Evolutionary conservation across 2,888 invertebrate species (phyloP), one percentile per base, ranked within the genome.

Genomic region (Parnassius glacialis): DNA sequence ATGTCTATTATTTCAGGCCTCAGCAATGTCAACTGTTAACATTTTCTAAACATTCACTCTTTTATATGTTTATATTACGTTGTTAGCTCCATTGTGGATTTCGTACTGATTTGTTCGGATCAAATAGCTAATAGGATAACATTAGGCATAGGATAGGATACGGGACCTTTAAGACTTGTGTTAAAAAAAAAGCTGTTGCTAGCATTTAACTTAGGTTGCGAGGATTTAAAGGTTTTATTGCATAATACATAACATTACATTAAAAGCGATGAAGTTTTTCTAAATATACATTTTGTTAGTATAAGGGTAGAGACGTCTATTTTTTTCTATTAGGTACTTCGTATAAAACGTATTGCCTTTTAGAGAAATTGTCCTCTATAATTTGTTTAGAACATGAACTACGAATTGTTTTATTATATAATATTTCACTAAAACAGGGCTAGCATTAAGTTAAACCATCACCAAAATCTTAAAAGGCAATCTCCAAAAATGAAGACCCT

Each of bases 401-500:
- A 50, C 13, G 10, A 20, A 5, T 50, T 16, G 2, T 50, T 10
- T 50, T 57, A 43, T 16, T 43, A 25, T 5, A 25, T 25, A 25
- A 25, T 25, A 25, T 7, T 11, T 56, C 10, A 3, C 20, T 43
- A 51, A 57, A 57, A 51, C 57, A 57, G 57, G 57, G 51, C 43
- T 51, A 57, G 43, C 12, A 10, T 44, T 57, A 57, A 57, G 51
- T 57, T 34, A 56, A 25, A 10, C 9, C 16, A 48, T 13, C 45
- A 45, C n/a, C 12, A 45, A 45, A 12, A 45, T 45, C 11, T 12
- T 11, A 45, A 25, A 25, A 25, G 25, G 25, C 25, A 25, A 25
- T 25, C 25, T 25, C 7, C 25, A 25, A 25, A 25, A 25, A 25
- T 25, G 7, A 25, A 25, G 5, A 25, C 25, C 20, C 20, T 25